phyloP scores from a whole-genome alignment of 2,888 invertebrate genomes.

The Charanyca ferruginea region DNA sequence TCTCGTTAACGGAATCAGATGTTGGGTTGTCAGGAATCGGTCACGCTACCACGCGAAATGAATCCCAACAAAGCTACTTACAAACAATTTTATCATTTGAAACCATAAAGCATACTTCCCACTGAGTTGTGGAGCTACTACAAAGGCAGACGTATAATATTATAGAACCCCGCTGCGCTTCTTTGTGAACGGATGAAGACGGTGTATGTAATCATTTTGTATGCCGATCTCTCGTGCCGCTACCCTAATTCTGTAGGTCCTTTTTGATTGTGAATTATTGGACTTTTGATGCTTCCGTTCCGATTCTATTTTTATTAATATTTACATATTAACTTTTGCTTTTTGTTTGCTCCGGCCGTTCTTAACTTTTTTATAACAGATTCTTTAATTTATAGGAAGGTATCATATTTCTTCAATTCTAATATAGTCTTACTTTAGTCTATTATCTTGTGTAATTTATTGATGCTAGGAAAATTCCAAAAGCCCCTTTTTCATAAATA shows the following conservation, averaged over 20 bases:
- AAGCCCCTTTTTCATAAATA: constrained; percentile 4
- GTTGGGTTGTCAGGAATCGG: constrained; percentile 77
- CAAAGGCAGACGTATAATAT: constrained; percentile 90
- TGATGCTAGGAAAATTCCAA: neutral
- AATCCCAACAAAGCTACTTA: constrained; percentile 87
- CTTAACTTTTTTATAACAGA: constrained; percentile 36
- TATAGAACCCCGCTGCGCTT: constrained; percentile 89
- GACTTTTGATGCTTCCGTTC: constrained; percentile 87
- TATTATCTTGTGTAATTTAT: neutral
- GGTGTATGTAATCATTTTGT: constrained; percentile 89
- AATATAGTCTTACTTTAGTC: neutral
- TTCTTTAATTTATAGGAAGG: neutral
- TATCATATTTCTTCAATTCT: neutral
- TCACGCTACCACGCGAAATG: constrained; percentile 84
- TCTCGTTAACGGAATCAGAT: constrained; percentile 82
- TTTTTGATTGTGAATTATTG: constrained; percentile 90
- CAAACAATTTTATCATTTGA: constrained; percentile 91
- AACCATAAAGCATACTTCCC: constrained; percentile 90
- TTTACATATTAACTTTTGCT: constrained; percentile 78
- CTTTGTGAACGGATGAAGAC: constrained; percentile 89
- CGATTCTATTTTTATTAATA: constrained; percentile 83
- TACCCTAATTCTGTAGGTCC: constrained; percentile 88
- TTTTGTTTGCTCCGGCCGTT: constrained; percentile 54
- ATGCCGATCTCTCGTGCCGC: constrained; percentile 85
- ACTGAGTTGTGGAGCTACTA: constrained; percentile 87